Base-by-base conservation (phyloP, 2,888 invertebrate species). In the Molorchus minor region DNA sequence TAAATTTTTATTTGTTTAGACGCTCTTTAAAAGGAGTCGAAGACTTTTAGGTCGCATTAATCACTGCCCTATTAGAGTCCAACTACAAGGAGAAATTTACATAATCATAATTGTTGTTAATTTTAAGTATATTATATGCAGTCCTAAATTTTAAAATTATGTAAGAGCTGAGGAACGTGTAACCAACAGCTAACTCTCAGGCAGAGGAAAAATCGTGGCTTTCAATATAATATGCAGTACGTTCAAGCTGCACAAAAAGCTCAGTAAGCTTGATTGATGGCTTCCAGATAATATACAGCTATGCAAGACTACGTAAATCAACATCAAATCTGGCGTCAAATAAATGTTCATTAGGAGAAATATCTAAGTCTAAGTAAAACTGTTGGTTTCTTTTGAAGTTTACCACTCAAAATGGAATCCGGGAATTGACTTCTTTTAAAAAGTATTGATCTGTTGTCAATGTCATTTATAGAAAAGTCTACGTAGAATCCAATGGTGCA, bases 1-100 rank as follows among this genome's bases (percentile, higher is more conserved):
- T 49, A 36, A 36, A 35, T 36, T 49, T 49, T 49, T 49, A 49
- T 49, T 49, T 49, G 38, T 49, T 49, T 49, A 38, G 38, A 49
- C 49, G 16, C 38, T 16, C 49, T 49, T 29, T 25, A 49, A 49
- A 49, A 49, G 38, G 49, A n/a, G n/a, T n/a, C 15, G 25, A 38
- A 38, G n/a, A 16, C 35, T 25, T 49, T 25, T 15, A 25, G 13
- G 21, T 25, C 43, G 25, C 13, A 25, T 43, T 13, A 43, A 43
- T 43, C 12, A 43, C 33, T 7, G 20, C 21, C 2, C 13, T 25
- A 15, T 2, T 47, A 17, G n/a, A 19, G 10, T 8, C 19, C 46
- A 20, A 45, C 20, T 35, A 47, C 19, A 47, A 7, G 19, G 2
- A 10, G n/a, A 19, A n/a, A 41, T 41, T 41, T 41, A 12, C 20